Evolutionary conservation across 2,888 invertebrate genomes (phyloP).

Genomic region (Colostygia pectinataria): DNA sequence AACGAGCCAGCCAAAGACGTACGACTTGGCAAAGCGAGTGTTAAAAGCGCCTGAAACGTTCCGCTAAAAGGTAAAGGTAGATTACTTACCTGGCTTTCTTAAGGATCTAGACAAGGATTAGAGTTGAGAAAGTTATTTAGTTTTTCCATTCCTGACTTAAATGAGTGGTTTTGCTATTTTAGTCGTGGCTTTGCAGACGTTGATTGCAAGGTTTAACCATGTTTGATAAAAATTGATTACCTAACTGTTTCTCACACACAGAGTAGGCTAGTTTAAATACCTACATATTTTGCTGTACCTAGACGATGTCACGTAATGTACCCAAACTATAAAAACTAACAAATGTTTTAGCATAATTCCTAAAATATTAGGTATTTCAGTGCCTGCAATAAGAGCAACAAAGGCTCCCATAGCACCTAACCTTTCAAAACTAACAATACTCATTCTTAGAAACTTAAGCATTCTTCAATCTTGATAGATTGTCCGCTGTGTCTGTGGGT

Average conservation of each 20-base stretch:
- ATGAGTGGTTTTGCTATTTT: too few relatives aligned
- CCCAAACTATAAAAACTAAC: too few relatives aligned
- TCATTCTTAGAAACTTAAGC: constrained; percentile 48
- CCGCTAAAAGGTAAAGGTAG: constrained; percentile 49
- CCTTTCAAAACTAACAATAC: constrained; percentile 56
- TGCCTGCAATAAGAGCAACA: constrained; percentile 35
- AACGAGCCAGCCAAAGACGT: constrained; percentile 62
- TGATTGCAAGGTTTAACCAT: too few relatives aligned
- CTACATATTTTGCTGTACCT: too few relatives aligned
- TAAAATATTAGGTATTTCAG: constrained; percentile 26
- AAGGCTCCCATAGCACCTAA: constrained; percentile 38
- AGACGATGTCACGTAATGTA: too few relatives aligned
- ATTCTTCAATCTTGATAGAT: constrained; percentile 62
- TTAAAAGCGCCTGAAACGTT: constrained; percentile 50
- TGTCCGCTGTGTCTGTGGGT: constrained; percentile 56
- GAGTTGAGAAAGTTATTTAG: constrained; percentile 10
- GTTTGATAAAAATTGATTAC: too few relatives aligned
- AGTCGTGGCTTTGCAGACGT: too few relatives aligned
- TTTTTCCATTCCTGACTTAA: not conserved
- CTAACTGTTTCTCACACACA: too few relatives aligned
- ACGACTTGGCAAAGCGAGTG: constrained; percentile 52
- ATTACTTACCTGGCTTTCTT: constrained; percentile 34
- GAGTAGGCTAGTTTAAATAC: too few relatives aligned
- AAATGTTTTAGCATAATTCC: not conserved
- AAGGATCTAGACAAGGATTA: constrained; percentile 19